phyloP scores from a whole-genome alignment of 2,888 invertebrate genomes.

The Neoitamus cyanurus region DNA sequence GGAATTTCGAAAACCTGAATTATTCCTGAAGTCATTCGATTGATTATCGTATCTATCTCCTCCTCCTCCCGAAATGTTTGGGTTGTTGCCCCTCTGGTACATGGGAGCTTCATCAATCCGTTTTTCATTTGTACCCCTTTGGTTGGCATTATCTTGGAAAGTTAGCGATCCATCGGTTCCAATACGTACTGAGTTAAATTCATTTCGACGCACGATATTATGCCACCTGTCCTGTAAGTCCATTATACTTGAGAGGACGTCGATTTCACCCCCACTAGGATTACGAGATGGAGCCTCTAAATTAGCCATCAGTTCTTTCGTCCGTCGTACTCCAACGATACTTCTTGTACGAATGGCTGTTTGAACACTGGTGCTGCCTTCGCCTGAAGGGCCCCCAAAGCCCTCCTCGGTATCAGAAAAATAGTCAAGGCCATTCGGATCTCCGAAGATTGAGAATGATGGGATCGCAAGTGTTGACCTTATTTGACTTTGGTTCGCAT shows the following conservation, averaged over 20 bases:
- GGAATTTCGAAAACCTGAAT: slow-evolving; percentile 46
- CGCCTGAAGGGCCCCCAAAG: slow-evolving; percentile 63
- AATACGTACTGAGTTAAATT: slow-evolving; percentile 69
- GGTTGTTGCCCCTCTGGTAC: slow-evolving; percentile 69
- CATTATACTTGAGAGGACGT: slow-evolving; percentile 77
- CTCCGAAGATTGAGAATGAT: slow-evolving; percentile 75
- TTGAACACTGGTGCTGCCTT: slow-evolving; percentile 67
- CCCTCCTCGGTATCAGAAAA: slow-evolving; percentile 71
- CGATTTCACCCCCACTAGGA: slow-evolving; percentile 65
- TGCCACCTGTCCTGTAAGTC: slow-evolving; percentile 78
- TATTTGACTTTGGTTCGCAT: slow-evolving; percentile 60
- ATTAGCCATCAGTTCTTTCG: slow-evolving; percentile 39
- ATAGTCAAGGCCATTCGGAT: slow-evolving; percentile 76
- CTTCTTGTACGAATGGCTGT: slow-evolving; percentile 59
- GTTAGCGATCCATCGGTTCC: slow-evolving; percentile 71
- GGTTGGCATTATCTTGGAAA: slow-evolving; percentile 63
- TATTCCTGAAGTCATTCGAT: slow-evolving; percentile 57
- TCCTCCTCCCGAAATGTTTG: slow-evolving; percentile 64
- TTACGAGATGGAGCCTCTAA: slow-evolving; percentile 44
- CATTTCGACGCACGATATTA: slow-evolving; percentile 71
- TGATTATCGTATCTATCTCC: slow-evolving; percentile 65
- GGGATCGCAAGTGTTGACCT: slow-evolving; percentile 60
- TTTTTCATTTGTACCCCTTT: slow-evolving; percentile 31
- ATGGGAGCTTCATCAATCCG: slow-evolving; percentile 69
- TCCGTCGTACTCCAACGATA: slow-evolving; percentile 18